Evolutionary conservation across 2,797 vertebrate genomes (phyloP), one percentile per base, ranked within the genome.

Genomic region (Pseudocheirus occidentalis): DNA sequence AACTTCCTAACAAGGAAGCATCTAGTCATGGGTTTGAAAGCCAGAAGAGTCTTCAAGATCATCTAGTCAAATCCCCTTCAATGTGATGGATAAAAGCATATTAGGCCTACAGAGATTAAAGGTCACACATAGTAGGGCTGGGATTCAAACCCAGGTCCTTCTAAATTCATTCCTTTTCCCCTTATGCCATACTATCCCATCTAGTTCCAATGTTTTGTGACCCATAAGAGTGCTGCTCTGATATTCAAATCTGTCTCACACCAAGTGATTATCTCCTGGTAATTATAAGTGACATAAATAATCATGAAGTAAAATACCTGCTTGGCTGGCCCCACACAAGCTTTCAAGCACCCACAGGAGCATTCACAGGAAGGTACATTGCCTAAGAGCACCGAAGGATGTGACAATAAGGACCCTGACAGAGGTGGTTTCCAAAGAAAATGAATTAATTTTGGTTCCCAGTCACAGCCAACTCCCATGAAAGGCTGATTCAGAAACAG

Each of bases 221-320:
- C 40, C 40, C 14, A 6, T 0, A 92, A 56, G 11, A 59, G 96
- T 29, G 3, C 54, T 3, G 14, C 46, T 28, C 0, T 1, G 53
- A 55, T 52, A 31, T 27, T 55, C 27, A 93, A 55, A 27, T 0
- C 2, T 62, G 92, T 53, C 93, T 94, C 4, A 0, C 90, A 57
- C 40, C 91, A 93, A 91, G 40, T 1, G 0, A 62, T 55, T 56
- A 57, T 73, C 40, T 53, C 0, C 27, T 73, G 3, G 90, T 91
- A 93, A 95, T 93, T 93, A 81, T 90, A 95, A 93, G 92, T 40
- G 92, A 91, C 81, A 62, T 27, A 81, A 95, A 59, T 53, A 87
- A 27, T 95, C 92, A 94, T 55, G 57, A 91, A 94, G 87, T 0
- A 52, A 94, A 93, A n/a, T 57, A 21, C 90, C 11, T 9, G 7